Percentiles rank a stretch among this genome's conserved stretches.
Evolutionary conservation across 2,888 invertebrate species (phyloP).

Genomic region (Phyto melanocephala): DNA sequence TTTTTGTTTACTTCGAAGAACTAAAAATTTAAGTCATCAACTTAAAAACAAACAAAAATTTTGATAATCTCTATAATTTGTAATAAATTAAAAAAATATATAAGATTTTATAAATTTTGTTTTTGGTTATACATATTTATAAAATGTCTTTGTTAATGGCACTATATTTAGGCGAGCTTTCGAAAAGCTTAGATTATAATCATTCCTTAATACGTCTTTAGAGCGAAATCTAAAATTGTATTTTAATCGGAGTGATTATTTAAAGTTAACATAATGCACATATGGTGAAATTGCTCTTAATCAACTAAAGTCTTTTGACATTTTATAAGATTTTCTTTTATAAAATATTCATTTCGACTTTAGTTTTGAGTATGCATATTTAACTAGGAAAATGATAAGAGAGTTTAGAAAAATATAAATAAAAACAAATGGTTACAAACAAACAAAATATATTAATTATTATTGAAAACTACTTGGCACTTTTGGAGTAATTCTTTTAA

Average conservation of each 20-base stretch:
- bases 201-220: constrained; percentile 61
- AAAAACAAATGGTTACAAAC: not conserved
- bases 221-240: constrained; percentile 16
- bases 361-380: constrained; percentile 59
- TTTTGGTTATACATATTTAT: constrained; percentile 42
- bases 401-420: constrained; percentile 1
- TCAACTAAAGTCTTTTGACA: constrained; percentile 29
- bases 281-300: constrained; percentile 71
- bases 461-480: not conserved
- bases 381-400: constrained; percentile 48
- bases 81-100: constrained; percentile 36
- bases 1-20: not conserved
- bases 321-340: constrained; percentile 24
- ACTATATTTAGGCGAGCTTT: constrained; percentile 75
- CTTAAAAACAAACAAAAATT: constrained; percentile 16
- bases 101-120: constrained; percentile 9
- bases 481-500: not conserved
- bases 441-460: not conserved
- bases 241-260: constrained; percentile 53
- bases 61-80: constrained; percentile 8
- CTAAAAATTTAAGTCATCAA: constrained; percentile 10
- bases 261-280: constrained; percentile 73
- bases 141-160: constrained; percentile 69
- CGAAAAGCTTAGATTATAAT: constrained; percentile 72
- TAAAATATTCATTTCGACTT: constrained; percentile 12